Percentiles rank a stretch among this genome's conserved stretches.
Conservation (phyloP, 2,888 invertebrate genomes). For the Leucoma salicis region DNA sequence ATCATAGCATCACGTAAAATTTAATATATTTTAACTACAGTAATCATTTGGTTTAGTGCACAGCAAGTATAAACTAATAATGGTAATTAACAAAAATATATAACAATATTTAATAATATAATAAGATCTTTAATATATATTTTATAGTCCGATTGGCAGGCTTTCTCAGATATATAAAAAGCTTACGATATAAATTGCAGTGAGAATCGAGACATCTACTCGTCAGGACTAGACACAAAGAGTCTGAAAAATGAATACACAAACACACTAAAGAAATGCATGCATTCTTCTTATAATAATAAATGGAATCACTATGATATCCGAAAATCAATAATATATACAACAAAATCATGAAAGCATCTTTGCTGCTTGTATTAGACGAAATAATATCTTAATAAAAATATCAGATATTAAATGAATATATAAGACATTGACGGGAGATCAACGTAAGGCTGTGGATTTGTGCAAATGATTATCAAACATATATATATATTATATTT, state of each 20-base stretch:
- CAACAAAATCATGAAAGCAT: constrained; percentile 45
- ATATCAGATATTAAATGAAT: constrained; percentile 9
- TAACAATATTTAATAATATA: constrained; percentile 31
- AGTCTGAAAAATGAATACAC: constrained; percentile 73
- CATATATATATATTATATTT: not conserved
- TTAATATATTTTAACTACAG: constrained; percentile 43
- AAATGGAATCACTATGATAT: constrained; percentile 79
- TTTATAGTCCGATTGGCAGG: constrained; percentile 53
- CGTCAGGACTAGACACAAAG: constrained; percentile 77
- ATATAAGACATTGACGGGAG: constrained; percentile 36
- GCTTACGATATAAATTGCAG: constrained; percentile 69
- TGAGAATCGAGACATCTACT: constrained; percentile 74
- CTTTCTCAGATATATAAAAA: constrained; percentile 56
- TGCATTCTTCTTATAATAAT: constrained; percentile 75
- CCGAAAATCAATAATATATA: constrained; percentile 68
- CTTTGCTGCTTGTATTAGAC: constrained; percentile 22
- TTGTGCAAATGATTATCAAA: constrained; percentile 15
- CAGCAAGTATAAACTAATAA: constrained; percentile 60
- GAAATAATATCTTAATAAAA: constrained; percentile 24
- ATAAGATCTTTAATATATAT: constrained; percentile 32
- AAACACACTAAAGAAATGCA: constrained; percentile 79
- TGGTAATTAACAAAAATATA: constrained; percentile 37
- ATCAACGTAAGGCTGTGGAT: constrained; percentile 39
- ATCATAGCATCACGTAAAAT: constrained; percentile 35
- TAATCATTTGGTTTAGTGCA: constrained; percentile 76